Evolutionary conservation across 2,113 vertebrate species (phyloP).

Genomic region (Microcebus murinus): DNA sequence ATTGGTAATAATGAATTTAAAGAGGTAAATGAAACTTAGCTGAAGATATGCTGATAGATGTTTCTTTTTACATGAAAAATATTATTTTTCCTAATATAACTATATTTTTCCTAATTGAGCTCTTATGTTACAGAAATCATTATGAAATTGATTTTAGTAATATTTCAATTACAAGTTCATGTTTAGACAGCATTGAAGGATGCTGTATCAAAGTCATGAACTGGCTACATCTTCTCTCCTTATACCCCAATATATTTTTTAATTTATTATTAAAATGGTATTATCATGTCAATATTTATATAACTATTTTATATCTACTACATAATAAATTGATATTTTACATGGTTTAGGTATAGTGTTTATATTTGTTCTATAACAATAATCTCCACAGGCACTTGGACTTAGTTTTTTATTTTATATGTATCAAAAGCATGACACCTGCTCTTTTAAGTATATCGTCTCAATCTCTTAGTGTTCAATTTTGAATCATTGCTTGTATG

Average conservation of each 20-base stretch:
- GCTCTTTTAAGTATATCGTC: not conserved
- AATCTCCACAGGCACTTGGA: not conserved
- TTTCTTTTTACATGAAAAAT: not conserved
- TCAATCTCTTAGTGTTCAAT: not conserved
- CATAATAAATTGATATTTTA: not conserved
- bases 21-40: not conserved
- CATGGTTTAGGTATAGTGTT: not conserved
- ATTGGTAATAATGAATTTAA: not conserved
- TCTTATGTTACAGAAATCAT: not conserved
- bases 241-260: not conserved
- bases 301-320: not conserved
- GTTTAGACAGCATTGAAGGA: not conserved
- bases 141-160: not conserved
- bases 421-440: not conserved
- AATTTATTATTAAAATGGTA: not conserved
- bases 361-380: not conserved
- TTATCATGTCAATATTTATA: not conserved
- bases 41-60: not conserved
- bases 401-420: not conserved
- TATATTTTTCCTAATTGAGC: not conserved
- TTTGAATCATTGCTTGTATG: not conserved
- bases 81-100: not conserved
- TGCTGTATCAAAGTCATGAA: not conserved
- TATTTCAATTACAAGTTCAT: not conserved
- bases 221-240: not conserved